Percentiles rank a stretch among this genome's conserved stretches.
phyloP scores from a whole-genome alignment of 2,113 vertebrate species.

The Glaucomys volans region DNA sequence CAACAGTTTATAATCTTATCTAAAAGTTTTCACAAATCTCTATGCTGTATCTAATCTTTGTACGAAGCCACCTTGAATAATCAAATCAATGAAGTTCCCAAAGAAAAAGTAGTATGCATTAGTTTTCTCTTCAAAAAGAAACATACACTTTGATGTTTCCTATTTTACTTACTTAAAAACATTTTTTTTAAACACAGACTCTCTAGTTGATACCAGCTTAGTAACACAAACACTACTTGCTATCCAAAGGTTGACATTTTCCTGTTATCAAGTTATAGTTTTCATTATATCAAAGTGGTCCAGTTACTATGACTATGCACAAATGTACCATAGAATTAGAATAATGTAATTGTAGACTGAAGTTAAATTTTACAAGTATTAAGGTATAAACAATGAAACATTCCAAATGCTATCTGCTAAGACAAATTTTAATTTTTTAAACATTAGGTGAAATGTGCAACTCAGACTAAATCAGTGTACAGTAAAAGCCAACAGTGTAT shows the following conservation, averaged over 20 bases:
- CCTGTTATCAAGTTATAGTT: neutral
- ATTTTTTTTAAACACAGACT: conserved; percentile 41
- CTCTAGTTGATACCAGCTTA: neutral
- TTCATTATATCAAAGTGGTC: neutral
- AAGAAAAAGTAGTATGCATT: neutral
- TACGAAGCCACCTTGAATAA: conserved; percentile 13
- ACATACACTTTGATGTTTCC: neutral
- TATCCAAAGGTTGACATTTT: conserved; percentile 62
- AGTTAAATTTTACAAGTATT: conserved; percentile 43
- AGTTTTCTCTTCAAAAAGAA: conserved; percentile 31
- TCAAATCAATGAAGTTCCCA: conserved; percentile 12
- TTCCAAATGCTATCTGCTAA: conserved; percentile 39
- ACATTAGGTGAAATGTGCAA: conserved; percentile 62
- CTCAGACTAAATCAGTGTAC: conserved; percentile 15
- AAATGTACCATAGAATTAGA: conserved; percentile 37
- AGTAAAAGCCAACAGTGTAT: conserved; percentile 64
- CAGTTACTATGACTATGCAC: neutral
- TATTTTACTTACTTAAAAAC: neutral
- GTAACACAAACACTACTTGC: conserved; percentile 22
- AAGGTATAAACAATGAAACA: neutral
- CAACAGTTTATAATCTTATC: conserved; percentile 36
- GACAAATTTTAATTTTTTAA: conserved; percentile 69
- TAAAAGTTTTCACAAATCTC: conserved; percentile 19
- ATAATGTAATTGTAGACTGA: conserved; percentile 1
- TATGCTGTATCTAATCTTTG: neutral